Base-by-base conservation (phyloP, 2,888 invertebrate genomes). In the Eurois occulta region DNA sequence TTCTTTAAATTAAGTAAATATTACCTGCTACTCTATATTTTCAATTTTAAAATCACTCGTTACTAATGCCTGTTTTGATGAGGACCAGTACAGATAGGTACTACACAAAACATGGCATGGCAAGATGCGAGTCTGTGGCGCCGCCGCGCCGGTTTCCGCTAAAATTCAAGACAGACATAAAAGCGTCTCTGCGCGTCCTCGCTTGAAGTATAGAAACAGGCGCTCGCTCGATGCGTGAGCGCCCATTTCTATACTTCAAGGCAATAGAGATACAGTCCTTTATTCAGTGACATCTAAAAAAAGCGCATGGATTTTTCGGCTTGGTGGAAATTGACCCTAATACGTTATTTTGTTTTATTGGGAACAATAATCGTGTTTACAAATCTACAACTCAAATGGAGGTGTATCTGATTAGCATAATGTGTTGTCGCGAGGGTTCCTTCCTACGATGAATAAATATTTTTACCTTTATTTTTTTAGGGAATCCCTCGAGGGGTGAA, bases 341-440 rank as follows among this genome's bases (percentile, higher is more conserved):
- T 62, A 35, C 32, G 32, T 21, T 32, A 32, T 62, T 41, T 41
- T 41, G 16, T 7, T 64, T 11, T 11, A 64, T 16, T 18, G 64
- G 21, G 41, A 43, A 32, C 10, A 80, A 83, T 69, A 69, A 82
- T 70, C 68, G 8, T 83, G 60, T 65, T 83, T 69, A 75, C 69
- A 71, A 86, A 77, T 68, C 48, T 55, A 28, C 35, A 38, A 43
- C 46, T 48, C 43, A 38, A 64, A 72, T 72, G 55, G 24, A 62
- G 7, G 32, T 70, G 41, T 46, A 46, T 68, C 28, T 72, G n/a
- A 60, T 84, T 84, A 72, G 2, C 87, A 86, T 84, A 84, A 84
- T 70, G 79, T 68, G 16, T 52, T 62, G 43, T 24, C 62, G 48
- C 66, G 64, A 60, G 11, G 67, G 68, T 71, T 32, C 70, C 67